phyloP scores from a whole-genome alignment of 2,113 vertebrate genomes.

The Rattus rattus region DNA sequence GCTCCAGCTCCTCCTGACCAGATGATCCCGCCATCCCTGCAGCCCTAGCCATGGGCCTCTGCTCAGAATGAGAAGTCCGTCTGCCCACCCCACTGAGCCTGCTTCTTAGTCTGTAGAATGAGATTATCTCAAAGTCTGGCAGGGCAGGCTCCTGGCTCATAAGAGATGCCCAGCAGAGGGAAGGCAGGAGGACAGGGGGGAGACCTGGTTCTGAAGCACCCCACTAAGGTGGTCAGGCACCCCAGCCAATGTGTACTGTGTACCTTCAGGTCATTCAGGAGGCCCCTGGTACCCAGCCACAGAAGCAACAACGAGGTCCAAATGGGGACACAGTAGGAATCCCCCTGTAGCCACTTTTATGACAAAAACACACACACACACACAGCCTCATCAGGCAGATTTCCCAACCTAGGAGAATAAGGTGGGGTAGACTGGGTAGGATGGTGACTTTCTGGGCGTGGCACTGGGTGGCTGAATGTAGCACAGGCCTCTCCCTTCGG shows the following conservation, averaged over 20 bases:
- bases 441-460: neutral
- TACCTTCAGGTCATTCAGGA: neutral
- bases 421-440: accelerated
- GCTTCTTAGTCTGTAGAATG: neutral
- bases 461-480: accelerated
- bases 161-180: neutral
- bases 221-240: neutral
- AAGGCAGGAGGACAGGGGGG: neutral
- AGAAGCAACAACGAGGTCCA: neutral
- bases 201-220: neutral
- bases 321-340: neutral
- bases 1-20: neutral
- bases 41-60: neutral
- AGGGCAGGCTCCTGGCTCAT: accelerated
- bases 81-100: neutral
- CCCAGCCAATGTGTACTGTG: neutral
- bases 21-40: neutral
- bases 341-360: neutral
- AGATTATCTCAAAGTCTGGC: neutral
- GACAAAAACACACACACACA: too few species aligned
- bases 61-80: neutral
- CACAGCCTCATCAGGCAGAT: neutral
- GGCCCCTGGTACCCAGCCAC: neutral
- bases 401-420: neutral
- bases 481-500: neutral